Percentiles rank a stretch among this genome's conserved stretches.
Evolutionary conservation across 30 jellyfish, hydroid and myxozoan genomes (phyloP).

Genomic region (Aurelia sp.): DNA sequence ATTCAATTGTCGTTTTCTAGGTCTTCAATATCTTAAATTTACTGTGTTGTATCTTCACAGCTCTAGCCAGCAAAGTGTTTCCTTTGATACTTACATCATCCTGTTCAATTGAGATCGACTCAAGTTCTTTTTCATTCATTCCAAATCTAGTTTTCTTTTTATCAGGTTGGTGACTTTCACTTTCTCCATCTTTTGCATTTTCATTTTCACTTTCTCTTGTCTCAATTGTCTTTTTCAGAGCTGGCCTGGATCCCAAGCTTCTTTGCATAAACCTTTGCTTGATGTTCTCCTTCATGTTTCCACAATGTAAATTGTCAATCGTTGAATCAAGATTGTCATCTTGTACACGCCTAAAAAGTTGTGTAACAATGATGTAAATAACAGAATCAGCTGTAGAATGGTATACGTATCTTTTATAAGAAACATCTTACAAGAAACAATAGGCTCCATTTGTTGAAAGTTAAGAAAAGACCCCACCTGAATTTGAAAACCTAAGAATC

Average conservation of each 20-base stretch:
- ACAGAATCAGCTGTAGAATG: too few species aligned
- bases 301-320: slow-evolving; percentile 5
- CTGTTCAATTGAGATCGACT: slow-evolving; percentile 16
- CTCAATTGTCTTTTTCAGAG: background rate
- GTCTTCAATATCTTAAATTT: too few species aligned
- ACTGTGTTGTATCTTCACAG: too few species aligned
- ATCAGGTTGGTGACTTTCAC: background rate
- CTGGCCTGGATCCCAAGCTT: background rate
- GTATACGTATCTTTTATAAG: too few species aligned
- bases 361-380: background rate
- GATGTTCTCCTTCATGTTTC: background rate
- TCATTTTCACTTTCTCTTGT: background rate
- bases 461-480: too few species aligned
- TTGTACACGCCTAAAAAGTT: slow-evolving; percentile 1
- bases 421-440: too few species aligned
- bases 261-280: background rate
- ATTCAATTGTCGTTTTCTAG: too few species aligned
- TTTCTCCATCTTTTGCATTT: background rate
- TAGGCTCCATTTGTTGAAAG: too few species aligned
- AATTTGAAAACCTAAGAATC: too few species aligned
- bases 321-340: slow-evolving; percentile 21
- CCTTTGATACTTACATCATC: slow-evolving; percentile 4
- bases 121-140: slow-evolving; percentile 38
- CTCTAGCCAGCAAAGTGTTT: too few species aligned
- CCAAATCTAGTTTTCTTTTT: slow-evolving; percentile 37